These are phyloP conservation scores for Struthio camelus DNA, from an alignment of 2,113 vertebrate genomes.

Conservation along the genomic window DNA sequence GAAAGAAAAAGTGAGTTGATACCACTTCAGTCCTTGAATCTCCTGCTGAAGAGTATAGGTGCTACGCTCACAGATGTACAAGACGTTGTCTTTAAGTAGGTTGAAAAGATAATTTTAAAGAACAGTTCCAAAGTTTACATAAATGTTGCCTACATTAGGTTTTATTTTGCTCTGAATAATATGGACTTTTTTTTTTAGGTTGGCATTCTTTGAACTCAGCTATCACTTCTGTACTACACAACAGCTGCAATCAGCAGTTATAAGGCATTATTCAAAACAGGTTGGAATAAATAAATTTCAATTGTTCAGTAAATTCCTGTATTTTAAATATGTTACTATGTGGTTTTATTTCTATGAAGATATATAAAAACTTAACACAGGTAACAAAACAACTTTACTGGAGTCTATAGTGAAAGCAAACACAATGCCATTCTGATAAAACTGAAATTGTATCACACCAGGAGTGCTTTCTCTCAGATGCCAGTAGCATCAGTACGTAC, in stretches of 20 bases:
- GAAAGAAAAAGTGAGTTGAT: constrained; percentile 73
- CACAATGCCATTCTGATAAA: neutral
- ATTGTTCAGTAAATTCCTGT: neutral
- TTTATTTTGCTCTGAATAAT: neutral
- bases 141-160: fast-evolving
- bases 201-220: constrained; percentile 90
- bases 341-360: neutral
- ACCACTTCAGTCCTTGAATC: constrained; percentile 84
- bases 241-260: constrained; percentile 88
- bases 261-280: constrained; percentile 95
- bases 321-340: neutral
- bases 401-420: neutral
- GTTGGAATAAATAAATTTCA: constrained; percentile 69
- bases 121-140: neutral
- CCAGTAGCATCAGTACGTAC: neutral
- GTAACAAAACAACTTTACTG: neutral
- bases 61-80: constrained; percentile 93
- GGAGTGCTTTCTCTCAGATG: neutral
- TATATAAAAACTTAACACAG: neutral
- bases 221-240: constrained; percentile 90
- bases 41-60: constrained; percentile 93
- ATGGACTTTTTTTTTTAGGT: constrained; percentile 69
- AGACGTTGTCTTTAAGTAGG: constrained; percentile 94
- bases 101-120: constrained; percentile 2
- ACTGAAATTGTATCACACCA: neutral